Evolutionary conservation across 2,113 vertebrate genomes (phyloP), one percentile per base, ranked within the genome.

Genomic region (Muscicapa adusta): DNA sequence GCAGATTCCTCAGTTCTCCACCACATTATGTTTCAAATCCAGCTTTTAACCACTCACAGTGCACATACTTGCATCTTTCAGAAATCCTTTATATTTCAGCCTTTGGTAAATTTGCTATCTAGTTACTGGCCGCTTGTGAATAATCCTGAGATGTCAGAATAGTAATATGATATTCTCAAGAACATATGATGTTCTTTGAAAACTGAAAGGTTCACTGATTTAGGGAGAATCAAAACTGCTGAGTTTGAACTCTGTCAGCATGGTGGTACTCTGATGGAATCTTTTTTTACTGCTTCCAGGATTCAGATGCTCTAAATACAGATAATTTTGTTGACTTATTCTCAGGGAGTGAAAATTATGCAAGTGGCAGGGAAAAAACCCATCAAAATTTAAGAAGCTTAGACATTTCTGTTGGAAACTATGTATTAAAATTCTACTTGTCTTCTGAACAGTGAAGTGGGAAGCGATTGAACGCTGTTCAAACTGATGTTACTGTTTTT

Each of bases 401-500:
- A 68, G 66, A 43, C 48, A 36, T 89, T 74, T 91, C 85, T 89
- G 14, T 90, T 91, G 84, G 81, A 74, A 74, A 81, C 33, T 43
- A 14, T 42, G 57, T 71, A 73, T 73, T 88, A 51, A 72, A 88
- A 93, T 90, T 91, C 82, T 90, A 3, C 34, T 72, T 91, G 74
- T 13, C 42, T 65, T 93, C 70, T 88, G 48, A 91, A 89, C 66
- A 61, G 42, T 74, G 84, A 85, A 91, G 61, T 63, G 81, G 80
- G 61, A 89, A 89, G 71, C 2, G 78, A 82, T 18, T 91, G 92
- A 96, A 89, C 12, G 0, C 33, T 85, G 57, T 95, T 94, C 89
- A 91, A 57, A 88, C 81, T 68, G 70, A 61, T 93, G 84, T 77
- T 94, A 61, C 3, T 78, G 74, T 93, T 94, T 95, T 85, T 40